A percentile compares a stretch with the other conserved stretches of the same genome.
phyloP scores from a whole-genome alignment of 2,888 invertebrate genomes.

The Leucophenga maculata region DNA sequence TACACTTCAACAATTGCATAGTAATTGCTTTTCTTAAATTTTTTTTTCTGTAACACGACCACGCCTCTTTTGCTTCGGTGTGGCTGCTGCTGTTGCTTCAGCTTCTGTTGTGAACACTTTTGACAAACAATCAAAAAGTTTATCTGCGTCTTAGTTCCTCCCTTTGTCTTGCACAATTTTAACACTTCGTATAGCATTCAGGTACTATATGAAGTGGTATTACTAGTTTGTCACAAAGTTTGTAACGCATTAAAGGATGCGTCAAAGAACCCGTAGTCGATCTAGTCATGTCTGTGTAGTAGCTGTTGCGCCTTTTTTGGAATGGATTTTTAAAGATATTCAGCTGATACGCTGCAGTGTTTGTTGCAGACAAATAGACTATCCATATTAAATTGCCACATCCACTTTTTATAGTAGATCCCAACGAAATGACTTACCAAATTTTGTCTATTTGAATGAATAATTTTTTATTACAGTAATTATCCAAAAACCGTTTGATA shows the following conservation, averaged over 20 bases:
- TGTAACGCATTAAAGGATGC: no score
- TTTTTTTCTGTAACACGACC: constrained; percentile 2
- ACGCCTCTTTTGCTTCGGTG: background rate
- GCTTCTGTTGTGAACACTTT: constrained; percentile 16
- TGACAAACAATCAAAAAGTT: constrained; percentile 44
- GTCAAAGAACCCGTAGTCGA: background rate
- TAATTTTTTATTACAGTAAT: no score
- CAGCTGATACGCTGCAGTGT: no score
- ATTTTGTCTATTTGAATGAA: no score
- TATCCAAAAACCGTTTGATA: no score
- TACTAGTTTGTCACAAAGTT: background rate
- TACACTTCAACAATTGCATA: constrained; percentile 41
- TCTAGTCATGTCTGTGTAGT: background rate
- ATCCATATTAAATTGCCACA: no score
- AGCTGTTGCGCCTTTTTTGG: no score
- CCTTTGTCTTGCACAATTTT: background rate
- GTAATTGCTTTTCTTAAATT: constrained; percentile 40
- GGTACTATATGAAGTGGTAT: background rate
- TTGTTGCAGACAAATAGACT: no score
- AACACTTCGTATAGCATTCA: background rate
- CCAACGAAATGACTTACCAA: no score
- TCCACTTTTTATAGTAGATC: no score
- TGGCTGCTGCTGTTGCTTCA: background rate
- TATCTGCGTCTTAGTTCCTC: constrained; percentile 1
- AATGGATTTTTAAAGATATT: no score